These are phyloP conservation scores for Boleophthalmus pectinirostris DNA, from an alignment of 2,113 vertebrate species.

Conservation along the genomic window DNA sequence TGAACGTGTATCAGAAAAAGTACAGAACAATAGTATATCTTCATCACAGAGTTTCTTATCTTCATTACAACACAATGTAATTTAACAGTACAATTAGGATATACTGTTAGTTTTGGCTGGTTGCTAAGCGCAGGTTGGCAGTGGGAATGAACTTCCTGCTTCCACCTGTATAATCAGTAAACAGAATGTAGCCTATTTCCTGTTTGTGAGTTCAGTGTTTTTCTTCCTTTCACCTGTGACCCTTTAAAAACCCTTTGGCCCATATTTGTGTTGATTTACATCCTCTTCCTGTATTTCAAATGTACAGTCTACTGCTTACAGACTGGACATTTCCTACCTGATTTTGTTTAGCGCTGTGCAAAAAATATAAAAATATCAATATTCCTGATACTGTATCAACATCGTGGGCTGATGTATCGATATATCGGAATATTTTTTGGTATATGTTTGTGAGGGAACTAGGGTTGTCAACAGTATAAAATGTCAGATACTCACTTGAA, in stretches of 20 bases:
- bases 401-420: too few species aligned
- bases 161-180: slow-evolving; percentile 8
- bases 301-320: slow-evolving; percentile 5
- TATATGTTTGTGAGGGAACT: too few species aligned
- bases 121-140: background rate
- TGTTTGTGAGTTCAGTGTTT: slow-evolving; percentile 18
- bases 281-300: background rate
- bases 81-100: background rate
- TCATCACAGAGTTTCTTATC: background rate
- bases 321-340: slow-evolving; percentile 12
- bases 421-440: too few species aligned
- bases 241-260: background rate
- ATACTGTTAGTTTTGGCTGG: background rate
- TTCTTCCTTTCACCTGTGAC: slow-evolving; percentile 36
- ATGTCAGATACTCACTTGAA: too few species aligned
- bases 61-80: background rate
- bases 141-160: slow-evolving; percentile 29
- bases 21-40: background rate
- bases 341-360: background rate
- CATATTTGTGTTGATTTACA: background rate
- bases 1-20: background rate
- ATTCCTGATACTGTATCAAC: too few species aligned
- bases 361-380: too few species aligned
- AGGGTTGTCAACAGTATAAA: too few species aligned
- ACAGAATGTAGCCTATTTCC: slow-evolving; percentile 36